Evolutionary conservation across 2,888 invertebrate species (phyloP).

Genomic region (Aphodius sticticus): DNA sequence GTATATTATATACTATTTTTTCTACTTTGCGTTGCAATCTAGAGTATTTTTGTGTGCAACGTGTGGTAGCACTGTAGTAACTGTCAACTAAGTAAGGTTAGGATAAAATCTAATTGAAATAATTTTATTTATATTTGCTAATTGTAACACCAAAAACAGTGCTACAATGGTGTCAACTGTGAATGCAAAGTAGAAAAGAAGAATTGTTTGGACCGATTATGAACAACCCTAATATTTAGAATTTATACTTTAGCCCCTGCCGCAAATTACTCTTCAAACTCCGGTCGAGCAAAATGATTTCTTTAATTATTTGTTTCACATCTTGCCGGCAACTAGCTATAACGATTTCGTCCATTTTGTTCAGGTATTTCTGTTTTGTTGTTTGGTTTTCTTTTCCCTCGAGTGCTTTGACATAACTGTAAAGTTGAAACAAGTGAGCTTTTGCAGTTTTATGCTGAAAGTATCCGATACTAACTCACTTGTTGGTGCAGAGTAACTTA

Average conservation of each 20-base stretch:
- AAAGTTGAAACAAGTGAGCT: background rate
- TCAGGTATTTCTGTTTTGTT: conserved; percentile 59
- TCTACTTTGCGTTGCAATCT: background rate
- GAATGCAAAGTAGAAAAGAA: no score
- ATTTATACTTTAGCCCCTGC: conserved; percentile 20
- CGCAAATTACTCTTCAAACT: conserved; percentile 30
- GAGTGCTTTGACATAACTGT: conserved; percentile 40
- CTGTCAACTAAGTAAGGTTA: no score
- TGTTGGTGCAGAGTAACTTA: no score
- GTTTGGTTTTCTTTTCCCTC: conserved; percentile 30
- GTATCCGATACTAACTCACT: no score
- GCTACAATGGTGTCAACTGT: no score
- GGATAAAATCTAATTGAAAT: no score
- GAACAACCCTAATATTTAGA: conserved; percentile 5
- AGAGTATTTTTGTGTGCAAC: no score
- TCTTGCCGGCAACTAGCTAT: conserved; percentile 57
- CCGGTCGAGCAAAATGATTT: conserved; percentile 45
- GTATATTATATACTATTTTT: background rate
- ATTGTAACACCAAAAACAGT: no score
- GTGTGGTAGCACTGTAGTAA: no score
- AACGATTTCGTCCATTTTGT: conserved; percentile 56
- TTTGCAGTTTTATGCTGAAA: no score
- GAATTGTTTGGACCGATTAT: background rate
- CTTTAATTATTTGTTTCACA: conserved; percentile 57
- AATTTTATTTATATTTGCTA: no score